Evolutionary conservation across 2,797 vertebrate genomes (phyloP).

Genomic region (Lophius americanus): DNA sequence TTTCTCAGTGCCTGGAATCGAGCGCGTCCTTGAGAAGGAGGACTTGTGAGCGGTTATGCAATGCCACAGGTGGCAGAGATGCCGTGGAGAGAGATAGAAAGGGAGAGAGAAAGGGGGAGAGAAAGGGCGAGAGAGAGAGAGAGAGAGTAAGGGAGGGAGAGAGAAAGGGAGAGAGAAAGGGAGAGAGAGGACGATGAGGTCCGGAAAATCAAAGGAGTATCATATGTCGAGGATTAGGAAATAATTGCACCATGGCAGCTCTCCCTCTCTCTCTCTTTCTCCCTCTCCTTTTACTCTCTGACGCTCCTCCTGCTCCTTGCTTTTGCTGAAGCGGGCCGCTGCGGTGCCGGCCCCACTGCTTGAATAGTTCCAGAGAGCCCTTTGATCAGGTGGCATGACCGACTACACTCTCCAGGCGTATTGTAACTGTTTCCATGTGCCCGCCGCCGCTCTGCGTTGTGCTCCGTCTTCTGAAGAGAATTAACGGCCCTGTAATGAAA

Average conservation of each 20-base stretch:
- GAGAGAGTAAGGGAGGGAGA: constrained; percentile 15
- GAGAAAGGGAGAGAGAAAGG: background rate
- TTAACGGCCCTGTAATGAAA: constrained; percentile 59
- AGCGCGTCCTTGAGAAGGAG: constrained; percentile 53
- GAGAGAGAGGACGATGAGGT: constrained; percentile 29
- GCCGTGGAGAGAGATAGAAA: constrained; percentile 19
- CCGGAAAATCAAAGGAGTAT: constrained; percentile 64
- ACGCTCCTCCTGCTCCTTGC: constrained; percentile 21
- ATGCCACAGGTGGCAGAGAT: constrained; percentile 76
- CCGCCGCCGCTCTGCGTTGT: constrained; percentile 49
- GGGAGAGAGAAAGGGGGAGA: background rate
- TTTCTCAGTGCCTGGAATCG: constrained; percentile 59
- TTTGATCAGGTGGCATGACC: constrained; percentile 76
- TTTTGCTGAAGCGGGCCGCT: constrained; percentile 28
- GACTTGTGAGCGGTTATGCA: constrained; percentile 73
- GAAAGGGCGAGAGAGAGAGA: no score
- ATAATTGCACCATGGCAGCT: constrained; percentile 66
- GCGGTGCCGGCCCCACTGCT: constrained; percentile 44
- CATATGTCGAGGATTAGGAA: constrained; percentile 71
- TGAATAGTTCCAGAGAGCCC: constrained; percentile 53
- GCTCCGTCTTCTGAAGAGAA: constrained; percentile 56
- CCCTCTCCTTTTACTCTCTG: constrained; percentile 1
- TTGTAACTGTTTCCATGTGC: constrained; percentile 77
- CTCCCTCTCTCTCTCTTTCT: constrained; percentile 24
- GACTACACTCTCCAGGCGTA: constrained; percentile 56